Base-by-base conservation (phyloP, 2,888 invertebrate genomes). In the Zygaena filipendulae region DNA sequence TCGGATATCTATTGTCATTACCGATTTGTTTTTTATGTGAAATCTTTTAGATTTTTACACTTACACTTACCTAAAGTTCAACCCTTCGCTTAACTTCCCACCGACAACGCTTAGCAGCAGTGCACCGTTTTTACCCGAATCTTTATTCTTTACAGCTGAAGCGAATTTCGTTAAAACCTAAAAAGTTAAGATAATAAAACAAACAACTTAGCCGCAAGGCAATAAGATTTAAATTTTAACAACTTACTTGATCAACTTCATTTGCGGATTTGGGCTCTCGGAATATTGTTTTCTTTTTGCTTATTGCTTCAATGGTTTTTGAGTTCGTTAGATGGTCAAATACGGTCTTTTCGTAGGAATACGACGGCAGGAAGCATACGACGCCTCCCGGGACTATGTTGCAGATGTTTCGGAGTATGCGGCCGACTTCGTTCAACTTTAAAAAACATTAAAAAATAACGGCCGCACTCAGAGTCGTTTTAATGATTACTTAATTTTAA, bases 61-160 rank as follows among this genome's bases (percentile, higher is more conserved):
- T n/a, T n/a, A n/a, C n/a, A n/a, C n/a, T n/a, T n/a, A 79, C 81
- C 80, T 80, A 50, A 91, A 99, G 74, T 99, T 99, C 23, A 99
- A 86, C 1, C 98, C 99, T 81, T 99, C 99, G 54, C 97, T 97
- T 49, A 99, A 81, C 75, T 98, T 99, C 0, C 98, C 97, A 39
- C 94, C 92, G 3, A 99, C 94, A n/a, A 99, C 97, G 61, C 97
- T 95, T 39, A 98, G 86, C 21, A 99, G 68, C 11, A 99, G 55
- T 1, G 97, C 95, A 3, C 95, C 95, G 40, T 71, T 81, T 4
- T 54, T 54, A 3, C 51, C 51, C 0, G 56, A 40, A n/a, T 53
- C 52, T 45, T 69, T 74, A 22, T 46, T 61, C 29, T 47, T 59
- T 1, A 75, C 59, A 5, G 72, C 69, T 21, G 52, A 32, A 1